Evolutionary conservation across 53 echinoderm and acorn worm genomes (phyloP).

Genomic region (Holothuria scabra): DNA sequence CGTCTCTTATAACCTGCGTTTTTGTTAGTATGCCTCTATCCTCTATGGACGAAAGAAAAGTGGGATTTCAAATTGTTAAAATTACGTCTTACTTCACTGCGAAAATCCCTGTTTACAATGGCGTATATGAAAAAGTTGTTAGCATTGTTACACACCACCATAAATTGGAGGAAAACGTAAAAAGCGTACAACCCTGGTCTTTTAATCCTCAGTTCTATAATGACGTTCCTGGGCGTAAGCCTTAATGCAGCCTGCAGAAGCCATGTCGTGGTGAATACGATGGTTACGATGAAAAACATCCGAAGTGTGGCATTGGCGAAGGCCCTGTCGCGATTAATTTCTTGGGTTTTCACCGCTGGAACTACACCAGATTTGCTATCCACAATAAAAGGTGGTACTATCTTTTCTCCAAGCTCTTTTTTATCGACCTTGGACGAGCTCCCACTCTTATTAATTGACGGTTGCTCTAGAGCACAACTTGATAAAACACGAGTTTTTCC

Average conservation of each 20-base stretch:
- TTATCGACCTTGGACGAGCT: too few species aligned
- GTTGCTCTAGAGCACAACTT: background rate
- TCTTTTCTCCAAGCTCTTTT: too few species aligned
- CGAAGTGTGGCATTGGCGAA: background rate
- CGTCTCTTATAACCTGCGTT: too few species aligned
- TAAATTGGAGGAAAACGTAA: background rate
- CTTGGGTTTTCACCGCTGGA: too few species aligned
- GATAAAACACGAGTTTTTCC: background rate
- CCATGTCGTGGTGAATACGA: conserved; percentile 4
- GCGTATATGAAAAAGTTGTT: background rate
- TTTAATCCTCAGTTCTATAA: background rate
- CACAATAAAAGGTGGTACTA: too few species aligned
- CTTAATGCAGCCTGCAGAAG: background rate
- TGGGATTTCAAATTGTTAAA: background rate
- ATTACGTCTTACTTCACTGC: background rate
- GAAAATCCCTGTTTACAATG: conserved; percentile 5
- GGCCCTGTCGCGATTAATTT: background rate
- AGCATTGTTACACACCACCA: background rate
- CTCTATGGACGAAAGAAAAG: too few species aligned
- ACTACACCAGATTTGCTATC: too few species aligned
- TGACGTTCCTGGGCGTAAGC: background rate
- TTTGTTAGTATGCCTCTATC: too few species aligned
- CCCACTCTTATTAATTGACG: background rate
- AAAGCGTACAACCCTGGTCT: background rate
- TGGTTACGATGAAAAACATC: conserved; percentile 3